Base-by-base conservation (phyloP, 2,797 vertebrate genomes). In the Allenopithecus nigroviridis region DNA sequence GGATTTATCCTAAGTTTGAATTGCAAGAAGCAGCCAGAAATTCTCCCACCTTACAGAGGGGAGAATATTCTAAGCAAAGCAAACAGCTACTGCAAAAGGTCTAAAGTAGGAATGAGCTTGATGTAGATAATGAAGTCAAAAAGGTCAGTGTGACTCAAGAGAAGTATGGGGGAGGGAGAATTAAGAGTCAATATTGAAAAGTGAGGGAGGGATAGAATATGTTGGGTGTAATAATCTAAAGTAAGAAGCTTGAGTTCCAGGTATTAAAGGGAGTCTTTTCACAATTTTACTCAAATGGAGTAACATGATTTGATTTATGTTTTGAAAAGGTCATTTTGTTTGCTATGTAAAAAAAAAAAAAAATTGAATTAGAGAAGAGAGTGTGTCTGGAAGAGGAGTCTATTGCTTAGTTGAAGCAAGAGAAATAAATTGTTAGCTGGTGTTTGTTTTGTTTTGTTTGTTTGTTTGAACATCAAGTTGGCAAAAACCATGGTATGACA, bases 271-370 rank as follows among this genome's bases (percentile, higher is more conserved):
- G 22, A 83, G 2, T 36, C 16, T 94, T 61, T 84, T 88, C 33
- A 61, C 30, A 12, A 50, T 59, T 74, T 75, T 80, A 81, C 53
- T 89, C 53, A 41, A 78, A 92, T 72, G 8, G 13, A 89, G 30
- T 75, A 33, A 85, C n/a, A 4, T 24, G 9, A 43, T 83, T 14
- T 68, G n/a, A 79, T 70, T 95, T 94, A 68, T 28, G 16, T 75
- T 95, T 95, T 80, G 39, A 87, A 93, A 91, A 93, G 53, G 75
- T 55, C 12, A 46, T 72, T 90, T 90, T 68, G 41, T 9, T 87
- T 78, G 39, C 57, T 86, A 0, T 79, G 6, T 90, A 33, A 53
- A 53, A 89, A 57, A 68, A 11, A 53, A 89, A 57, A 59, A 11
- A 86, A 50, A 80, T 0, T 68, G 57, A 59, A 41, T 75, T 39